phyloP scores from a whole-genome alignment of 2,797 vertebrate genomes.

The Erpetoichthys calabaricus region DNA sequence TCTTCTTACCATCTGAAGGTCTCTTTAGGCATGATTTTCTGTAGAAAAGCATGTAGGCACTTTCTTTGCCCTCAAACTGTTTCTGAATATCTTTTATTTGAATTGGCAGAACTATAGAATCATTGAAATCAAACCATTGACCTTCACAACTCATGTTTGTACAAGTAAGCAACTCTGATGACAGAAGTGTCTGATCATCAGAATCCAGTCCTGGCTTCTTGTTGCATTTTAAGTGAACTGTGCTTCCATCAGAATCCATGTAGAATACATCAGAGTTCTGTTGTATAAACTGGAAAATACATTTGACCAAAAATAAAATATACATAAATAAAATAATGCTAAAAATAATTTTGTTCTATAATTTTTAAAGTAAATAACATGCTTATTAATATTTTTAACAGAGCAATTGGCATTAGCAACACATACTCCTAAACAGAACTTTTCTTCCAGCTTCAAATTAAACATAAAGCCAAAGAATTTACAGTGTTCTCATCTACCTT shows the following conservation, averaged over 20 bases:
- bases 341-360: too few species aligned
- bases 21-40: constrained; percentile 68
- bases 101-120: constrained; percentile 74
- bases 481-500: too few species aligned
- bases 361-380: too few species aligned
- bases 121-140: constrained; percentile 93
- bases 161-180: neutral
- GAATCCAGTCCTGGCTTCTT: constrained; percentile 22
- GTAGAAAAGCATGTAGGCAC: constrained; percentile 97
- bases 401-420: too few species aligned
- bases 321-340: neutral
- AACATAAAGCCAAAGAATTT: too few species aligned
- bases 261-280: constrained; percentile 67
- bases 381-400: too few species aligned
- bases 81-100: constrained; percentile 74
- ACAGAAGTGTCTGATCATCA: neutral
- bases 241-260: constrained; percentile 54
- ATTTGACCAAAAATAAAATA: neutral
- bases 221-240: constrained; percentile 52
- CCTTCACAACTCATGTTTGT: constrained; percentile 18
- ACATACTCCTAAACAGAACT: too few species aligned
- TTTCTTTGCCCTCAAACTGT: constrained; percentile 93
- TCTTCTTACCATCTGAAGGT: constrained; percentile 58
- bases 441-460: too few species aligned
- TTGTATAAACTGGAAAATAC: constrained; percentile 65